Percentiles rank a stretch among this genome's conserved stretches.
Evolutionary conservation across 2,888 invertebrate genomes (phyloP).

Genomic region (Psylliodes chrysocephalus): DNA sequence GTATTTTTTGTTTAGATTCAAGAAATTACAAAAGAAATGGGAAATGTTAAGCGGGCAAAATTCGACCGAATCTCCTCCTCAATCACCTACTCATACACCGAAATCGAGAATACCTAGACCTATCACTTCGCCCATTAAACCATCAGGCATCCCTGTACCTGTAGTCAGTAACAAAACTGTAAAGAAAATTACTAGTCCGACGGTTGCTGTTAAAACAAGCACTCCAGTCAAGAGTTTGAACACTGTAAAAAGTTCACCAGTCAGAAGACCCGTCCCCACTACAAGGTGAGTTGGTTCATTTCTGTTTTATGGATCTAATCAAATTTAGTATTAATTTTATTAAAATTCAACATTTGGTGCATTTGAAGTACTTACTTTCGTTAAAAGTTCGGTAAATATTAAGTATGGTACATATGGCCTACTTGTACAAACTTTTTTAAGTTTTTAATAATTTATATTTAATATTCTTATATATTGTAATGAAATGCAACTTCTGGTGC

Average conservation of each 20-base stretch:
- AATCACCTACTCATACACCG: conserved; percentile 61
- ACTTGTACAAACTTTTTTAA: no score
- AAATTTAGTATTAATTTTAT: no score
- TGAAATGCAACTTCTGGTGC: no score
- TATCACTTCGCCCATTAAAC: conserved; percentile 77
- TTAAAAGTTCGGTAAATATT: no score
- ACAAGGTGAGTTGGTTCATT: conserved; percentile 57
- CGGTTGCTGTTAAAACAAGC: conserved; percentile 42
- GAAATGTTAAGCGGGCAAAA: conserved; percentile 76
- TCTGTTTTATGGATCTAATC: no score
- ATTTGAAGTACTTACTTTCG: no score
- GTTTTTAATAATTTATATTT: no score
- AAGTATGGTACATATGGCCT: no score
- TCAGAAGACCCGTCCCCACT: conserved; percentile 42
- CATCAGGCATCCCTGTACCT: conserved; percentile 70
- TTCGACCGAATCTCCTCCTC: conserved; percentile 60
- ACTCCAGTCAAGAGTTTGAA: conserved; percentile 26
- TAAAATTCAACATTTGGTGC: no score
- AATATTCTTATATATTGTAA: no score
- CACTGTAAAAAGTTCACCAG: conserved; percentile 47
- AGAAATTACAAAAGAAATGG: conserved; percentile 82
- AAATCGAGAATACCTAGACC: conserved; percentile 81
- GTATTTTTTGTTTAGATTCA: conserved; percentile 68
- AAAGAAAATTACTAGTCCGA: conserved; percentile 62
- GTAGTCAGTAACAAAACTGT: conserved; percentile 54